These are phyloP conservation scores for Pteromalus puparum DNA, from an alignment of 1,140 invertebrate species.

Conservation along the genomic window DNA sequence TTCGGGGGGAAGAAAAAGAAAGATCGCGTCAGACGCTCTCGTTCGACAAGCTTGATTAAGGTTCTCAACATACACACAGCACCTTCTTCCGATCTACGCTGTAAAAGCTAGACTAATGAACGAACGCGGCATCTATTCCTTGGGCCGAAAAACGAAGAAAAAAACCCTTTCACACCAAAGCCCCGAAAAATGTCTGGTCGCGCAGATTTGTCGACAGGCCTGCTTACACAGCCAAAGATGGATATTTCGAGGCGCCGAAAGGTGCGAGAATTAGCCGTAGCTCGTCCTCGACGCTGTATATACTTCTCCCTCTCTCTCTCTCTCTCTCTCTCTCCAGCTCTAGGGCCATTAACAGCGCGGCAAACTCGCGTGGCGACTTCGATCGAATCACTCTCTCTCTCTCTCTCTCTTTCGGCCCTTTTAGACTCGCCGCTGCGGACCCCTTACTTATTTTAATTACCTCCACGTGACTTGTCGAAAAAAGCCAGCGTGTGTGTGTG, in stretches of 20 bases:
- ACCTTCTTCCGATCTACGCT: background rate
- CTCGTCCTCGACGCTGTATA: background rate
- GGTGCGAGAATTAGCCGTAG: background rate
- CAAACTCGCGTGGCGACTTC: slow-evolving; percentile 60
- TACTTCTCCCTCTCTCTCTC: background rate
- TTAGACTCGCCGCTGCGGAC: slow-evolving; percentile 57
- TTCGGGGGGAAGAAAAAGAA: background rate
- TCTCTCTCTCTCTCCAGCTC: background rate
- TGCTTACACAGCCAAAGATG: background rate
- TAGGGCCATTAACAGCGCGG: slow-evolving; percentile 38
- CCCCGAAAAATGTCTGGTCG: background rate
- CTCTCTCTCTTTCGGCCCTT: slow-evolving; percentile 51
- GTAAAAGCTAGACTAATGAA: background rate
- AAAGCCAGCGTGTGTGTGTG: slow-evolving; percentile 54
- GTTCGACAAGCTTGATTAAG: background rate
- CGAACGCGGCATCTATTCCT: background rate
- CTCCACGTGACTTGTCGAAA: slow-evolving; percentile 73
- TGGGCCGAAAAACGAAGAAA: background rate
- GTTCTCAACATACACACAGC: background rate
- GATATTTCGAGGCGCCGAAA: background rate
- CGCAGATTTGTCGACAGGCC: background rate
- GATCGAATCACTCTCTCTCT: slow-evolving; percentile 49
- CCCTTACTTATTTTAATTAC: slow-evolving; percentile 73
- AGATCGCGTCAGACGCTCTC: background rate
- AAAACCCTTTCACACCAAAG: background rate